These are phyloP conservation scores for Batillaria attramentaria DNA, from an alignment of 1,140 invertebrate genomes.

Conservation along the genomic window DNA sequence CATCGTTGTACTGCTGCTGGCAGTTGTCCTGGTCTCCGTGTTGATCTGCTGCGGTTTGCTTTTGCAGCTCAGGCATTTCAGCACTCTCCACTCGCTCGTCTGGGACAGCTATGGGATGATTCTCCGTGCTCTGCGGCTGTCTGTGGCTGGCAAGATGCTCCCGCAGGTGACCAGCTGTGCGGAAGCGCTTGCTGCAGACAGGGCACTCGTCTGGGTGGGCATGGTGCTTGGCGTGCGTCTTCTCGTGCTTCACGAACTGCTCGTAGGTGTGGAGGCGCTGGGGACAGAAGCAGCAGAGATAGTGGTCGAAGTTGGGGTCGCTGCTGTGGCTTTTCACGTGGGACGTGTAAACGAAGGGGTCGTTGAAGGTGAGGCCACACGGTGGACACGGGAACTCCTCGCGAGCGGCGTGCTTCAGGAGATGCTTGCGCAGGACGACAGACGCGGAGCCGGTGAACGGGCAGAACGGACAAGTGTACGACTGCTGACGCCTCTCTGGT, in stretches of 20 bases:
- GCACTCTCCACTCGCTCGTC: not conserved
- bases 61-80: not conserved
- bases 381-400: conserved; percentile 51
- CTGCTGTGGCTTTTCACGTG: conserved; percentile 59
- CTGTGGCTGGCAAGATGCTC: conserved; percentile 55
- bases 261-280: conserved; percentile 47
- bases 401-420: conserved; percentile 49
- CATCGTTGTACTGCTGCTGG: not conserved
- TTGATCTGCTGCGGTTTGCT: not conserved
- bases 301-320: conserved; percentile 46
- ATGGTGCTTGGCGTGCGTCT: conserved; percentile 53
- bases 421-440: conserved; percentile 51
- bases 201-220: conserved; percentile 32
- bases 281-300: conserved; percentile 60
- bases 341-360: conserved; percentile 57
- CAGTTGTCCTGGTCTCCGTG: not conserved
- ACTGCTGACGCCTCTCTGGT: conserved; percentile 33
- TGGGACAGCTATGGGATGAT: not conserved
- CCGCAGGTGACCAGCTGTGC: conserved; percentile 47
- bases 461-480: not conserved
- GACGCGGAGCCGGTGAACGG: not conserved
- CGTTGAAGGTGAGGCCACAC: conserved; percentile 53
- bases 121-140: not conserved
- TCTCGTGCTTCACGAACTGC: conserved; percentile 59
- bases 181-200: conserved; percentile 55